A percentile compares a stretch with the other conserved stretches of the same genome.
These are phyloP conservation scores for Protonemura montana DNA, from an alignment of 2,888 invertebrate genomes.

Conservation along the genomic window DNA sequence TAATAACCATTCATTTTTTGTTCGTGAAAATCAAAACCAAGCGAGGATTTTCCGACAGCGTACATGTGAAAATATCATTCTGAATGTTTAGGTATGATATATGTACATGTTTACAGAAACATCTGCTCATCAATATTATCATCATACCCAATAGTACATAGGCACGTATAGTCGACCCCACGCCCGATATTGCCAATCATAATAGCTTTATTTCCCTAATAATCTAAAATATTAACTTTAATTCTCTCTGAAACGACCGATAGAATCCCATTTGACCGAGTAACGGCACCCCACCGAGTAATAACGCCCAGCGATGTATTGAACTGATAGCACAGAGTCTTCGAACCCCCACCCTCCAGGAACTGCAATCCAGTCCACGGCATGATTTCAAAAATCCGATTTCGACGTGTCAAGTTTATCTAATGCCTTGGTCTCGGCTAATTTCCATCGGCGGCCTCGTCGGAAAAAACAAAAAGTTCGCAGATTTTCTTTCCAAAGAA, in stretches of 20 bases:
- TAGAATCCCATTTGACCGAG: background rate
- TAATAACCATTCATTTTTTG: background rate
- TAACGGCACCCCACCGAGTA: slow-evolving; percentile 8
- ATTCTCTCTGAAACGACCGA: background rate
- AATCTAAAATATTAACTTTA: slow-evolving; percentile 12
- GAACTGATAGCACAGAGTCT: background rate
- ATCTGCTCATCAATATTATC: background rate
- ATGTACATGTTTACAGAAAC: background rate
- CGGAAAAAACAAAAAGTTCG: too few species aligned
- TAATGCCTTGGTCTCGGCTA: background rate
- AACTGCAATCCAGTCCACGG: background rate
- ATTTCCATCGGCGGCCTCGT: too few species aligned
- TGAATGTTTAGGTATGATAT: background rate
- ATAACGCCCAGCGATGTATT: slow-evolving; percentile 5
- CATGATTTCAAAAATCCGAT: slow-evolving; percentile 23
- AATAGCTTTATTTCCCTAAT: slow-evolving; percentile 7
- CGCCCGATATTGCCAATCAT: background rate
- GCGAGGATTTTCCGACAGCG: background rate
- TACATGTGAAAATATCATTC: background rate
- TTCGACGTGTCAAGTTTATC: slow-evolving; percentile 33
- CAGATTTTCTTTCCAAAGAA: too few species aligned
- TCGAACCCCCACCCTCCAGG: background rate
- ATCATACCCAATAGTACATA: too few species aligned
- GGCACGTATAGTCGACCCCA: background rate
- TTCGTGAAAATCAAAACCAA: background rate